Base-by-base conservation (phyloP, 2,888 invertebrate genomes). In the Ormyrus rosae region DNA sequence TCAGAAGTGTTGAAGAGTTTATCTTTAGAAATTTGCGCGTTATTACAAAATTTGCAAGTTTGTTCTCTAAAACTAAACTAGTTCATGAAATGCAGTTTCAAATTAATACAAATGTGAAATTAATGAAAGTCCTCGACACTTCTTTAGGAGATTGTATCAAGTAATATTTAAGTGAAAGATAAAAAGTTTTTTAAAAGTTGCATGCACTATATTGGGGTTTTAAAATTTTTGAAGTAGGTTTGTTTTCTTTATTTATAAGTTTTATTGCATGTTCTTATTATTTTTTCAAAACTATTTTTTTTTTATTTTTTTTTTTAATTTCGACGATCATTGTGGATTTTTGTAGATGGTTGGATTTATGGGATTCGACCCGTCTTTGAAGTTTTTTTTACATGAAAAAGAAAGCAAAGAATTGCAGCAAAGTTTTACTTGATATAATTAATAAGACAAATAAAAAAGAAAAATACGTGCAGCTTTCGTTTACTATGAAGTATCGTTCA, bases 341-440 rank as follows among this genome's bases (percentile, higher is more conserved):
- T 34, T 34, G 34, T 34, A 34, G 34, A 2, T 34, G 34, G 34
- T 34, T 34, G 34, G 34, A 34, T 4, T 34, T 34, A 34, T 34
- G 34, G 34, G 34, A 34, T 34, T 34, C 34, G 0, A 34, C 4
- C 34, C 34, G 34, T 34, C 34, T 34, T 11, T 11, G 13, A 64
- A 9, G 53, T 53, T 53, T 34, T 34, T 34, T 34, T 34, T 34
- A 34, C 34, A 0, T 34, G 34, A 34, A 34, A 34, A 34, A 34
- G 34, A 34, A 34, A 34, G 34, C 34, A 34, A 34, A 19, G 4
- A 45, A 53, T 68, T 68, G 4, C 34, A 34, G 34, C 5, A n/a
- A 68, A 68, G 55, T 45, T 11, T 68, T 68, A 68, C 55, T 68
- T 68, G 67, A 67, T 67, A 67, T 53, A 53, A 60, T 55, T 68